Conservation (phyloP, 2,888 invertebrate genomes). For the Sesamia inferens region DNA sequence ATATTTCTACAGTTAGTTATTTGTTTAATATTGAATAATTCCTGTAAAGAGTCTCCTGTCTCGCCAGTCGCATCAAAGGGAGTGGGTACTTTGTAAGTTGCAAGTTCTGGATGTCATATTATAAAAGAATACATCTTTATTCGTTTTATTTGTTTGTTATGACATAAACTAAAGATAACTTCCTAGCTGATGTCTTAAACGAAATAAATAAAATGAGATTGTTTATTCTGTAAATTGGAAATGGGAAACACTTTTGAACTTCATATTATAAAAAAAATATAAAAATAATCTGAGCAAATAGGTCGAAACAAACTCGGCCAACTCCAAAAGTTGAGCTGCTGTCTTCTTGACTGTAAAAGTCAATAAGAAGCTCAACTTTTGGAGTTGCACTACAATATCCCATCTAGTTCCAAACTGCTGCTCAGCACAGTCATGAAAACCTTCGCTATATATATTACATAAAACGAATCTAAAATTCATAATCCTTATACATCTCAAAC, state of each 20-base stretch:
- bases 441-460: neutral
- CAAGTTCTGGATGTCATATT: conserved; percentile 33
- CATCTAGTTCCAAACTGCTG: too few species aligned
- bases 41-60: conserved; percentile 28
- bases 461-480: neutral
- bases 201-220: neutral
- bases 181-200: neutral
- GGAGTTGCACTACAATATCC: neutral
- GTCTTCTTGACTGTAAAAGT: too few species aligned
- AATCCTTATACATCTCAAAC: conserved; percentile 19
- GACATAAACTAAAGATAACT: too few species aligned
- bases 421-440: neutral
- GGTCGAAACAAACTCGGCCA: too few species aligned
- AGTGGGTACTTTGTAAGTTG: conserved; percentile 45
- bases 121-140: conserved; percentile 34
- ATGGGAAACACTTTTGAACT: neutral
- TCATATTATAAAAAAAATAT: neutral
- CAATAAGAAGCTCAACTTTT: neutral
- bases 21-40: conserved; percentile 1
- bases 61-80: conserved; percentile 48
- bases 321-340: too few species aligned
- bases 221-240: neutral
- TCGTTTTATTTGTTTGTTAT: conserved; percentile 38
- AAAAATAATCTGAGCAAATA: too few species aligned
- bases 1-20: neutral